Evolutionary conservation across 2,888 invertebrate genomes (phyloP), one percentile per base, ranked within the genome.

Genomic region (Stictocephala bisonia): DNA sequence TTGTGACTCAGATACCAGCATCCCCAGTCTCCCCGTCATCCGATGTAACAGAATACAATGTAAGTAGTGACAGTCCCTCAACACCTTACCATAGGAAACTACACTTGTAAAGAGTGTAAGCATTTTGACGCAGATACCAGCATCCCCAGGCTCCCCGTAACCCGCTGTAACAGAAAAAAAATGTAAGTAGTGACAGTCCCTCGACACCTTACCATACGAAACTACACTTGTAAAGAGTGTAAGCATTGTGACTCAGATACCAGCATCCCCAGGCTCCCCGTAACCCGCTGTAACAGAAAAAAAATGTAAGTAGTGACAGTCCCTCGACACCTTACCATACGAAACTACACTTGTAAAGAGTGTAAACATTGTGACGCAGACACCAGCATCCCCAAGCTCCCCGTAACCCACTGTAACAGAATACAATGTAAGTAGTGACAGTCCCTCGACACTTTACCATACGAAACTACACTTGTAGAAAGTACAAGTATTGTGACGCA

Each of bases 131-230:
- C 95, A 96, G 69, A 91, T 87, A 79, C 92, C 93, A 0, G 88
- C 86, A 66, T 92, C 91, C 51, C 83, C 84, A 4, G 87, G 86
- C 74, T 88, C 87, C 24, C 84, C 84, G 58, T 88, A 88, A 35
- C 91, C 90, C 83, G 87, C 88, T 90, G 85, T 76, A 85, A 85
- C 50, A 68, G 48, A 51, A 60, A 35, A 40, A 20, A 31, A 15
- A n/a, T 35, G 18, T 51, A 96, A 96, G 81, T 97, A 93, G 0
- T 97, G 96, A 90, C 97, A 91, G 0, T 96, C 96, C 31, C 94
- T 78, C 15, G 92, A 83, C 35, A 97, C 93, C 35, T 97, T 82
- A 3, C 92, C 82, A 91, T 96, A 95, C 7, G 35, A 31, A 11
- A 31, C 7, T 31, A 11, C 35, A 11, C n/a, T n/a, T n/a, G n/a